Conservation (phyloP, 2,888 invertebrate species). For the Polyploca ridens region DNA sequence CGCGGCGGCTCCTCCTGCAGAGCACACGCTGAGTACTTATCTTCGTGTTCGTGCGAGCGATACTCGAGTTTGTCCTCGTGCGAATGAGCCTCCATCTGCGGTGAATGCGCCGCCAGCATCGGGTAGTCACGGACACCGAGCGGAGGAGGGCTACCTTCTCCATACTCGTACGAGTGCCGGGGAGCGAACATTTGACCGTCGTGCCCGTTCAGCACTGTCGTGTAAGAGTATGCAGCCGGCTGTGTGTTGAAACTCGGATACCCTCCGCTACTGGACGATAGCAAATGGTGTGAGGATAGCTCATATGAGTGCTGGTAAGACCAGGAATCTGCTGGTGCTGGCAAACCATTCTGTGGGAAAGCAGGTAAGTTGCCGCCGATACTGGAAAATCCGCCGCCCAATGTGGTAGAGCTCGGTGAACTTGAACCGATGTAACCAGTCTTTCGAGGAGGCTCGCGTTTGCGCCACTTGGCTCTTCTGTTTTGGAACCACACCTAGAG, state of each 20-base stretch:
- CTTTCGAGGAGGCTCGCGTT: constrained; percentile 96
- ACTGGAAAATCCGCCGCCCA: constrained; percentile 86
- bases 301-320: constrained; percentile 92
- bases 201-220: constrained; percentile 88
- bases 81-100: constrained; percentile 82
- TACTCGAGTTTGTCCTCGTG: constrained; percentile 81
- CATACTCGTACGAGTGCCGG: constrained; percentile 85
- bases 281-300: constrained; percentile 89
- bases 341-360: constrained; percentile 85
- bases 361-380: constrained; percentile 77
- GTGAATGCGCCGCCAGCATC: constrained; percentile 87
- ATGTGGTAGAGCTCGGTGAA: constrained; percentile 87
- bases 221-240: constrained; percentile 86
- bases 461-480: constrained; percentile 96
- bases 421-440: constrained; percentile 91
- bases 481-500: constrained; percentile 93
- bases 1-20: constrained; percentile 81
- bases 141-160: constrained; percentile 86
- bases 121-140: constrained; percentile 87
- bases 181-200: constrained; percentile 90
- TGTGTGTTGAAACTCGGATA: constrained; percentile 87
- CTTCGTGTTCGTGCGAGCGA: constrained; percentile 74
- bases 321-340: constrained; percentile 91
- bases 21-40: constrained; percentile 76
- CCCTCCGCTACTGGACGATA: constrained; percentile 88